Conservation (phyloP, 2,113 vertebrate species). For the Neodon shergylaensis region DNA sequence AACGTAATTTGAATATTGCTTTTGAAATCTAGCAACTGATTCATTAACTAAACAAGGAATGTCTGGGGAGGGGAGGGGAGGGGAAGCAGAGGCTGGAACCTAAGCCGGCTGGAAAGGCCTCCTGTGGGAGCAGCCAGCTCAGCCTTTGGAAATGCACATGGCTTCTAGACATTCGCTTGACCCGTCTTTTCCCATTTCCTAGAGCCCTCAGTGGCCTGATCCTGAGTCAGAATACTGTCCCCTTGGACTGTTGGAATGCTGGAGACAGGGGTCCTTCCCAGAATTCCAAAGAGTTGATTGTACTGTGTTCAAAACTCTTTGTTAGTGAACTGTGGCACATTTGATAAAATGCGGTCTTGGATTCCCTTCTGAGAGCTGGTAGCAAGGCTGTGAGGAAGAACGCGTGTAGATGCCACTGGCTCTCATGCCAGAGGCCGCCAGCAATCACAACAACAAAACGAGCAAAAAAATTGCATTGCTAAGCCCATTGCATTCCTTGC, state of each 20-base stretch:
- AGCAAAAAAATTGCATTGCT: background rate
- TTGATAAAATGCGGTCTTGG: background rate
- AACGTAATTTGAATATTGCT: background rate
- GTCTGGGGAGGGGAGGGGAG: background rate
- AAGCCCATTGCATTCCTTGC: background rate
- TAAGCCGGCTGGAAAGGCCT: background rate
- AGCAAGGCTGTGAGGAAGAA: background rate
- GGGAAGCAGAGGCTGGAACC: background rate
- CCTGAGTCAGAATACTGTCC: background rate
- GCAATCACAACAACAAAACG: background rate
- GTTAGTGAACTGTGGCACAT: background rate
- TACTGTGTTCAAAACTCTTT: background rate
- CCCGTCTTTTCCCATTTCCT: background rate
- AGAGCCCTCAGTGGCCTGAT: background rate
- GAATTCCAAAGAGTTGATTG: background rate
- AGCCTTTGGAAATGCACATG: background rate
- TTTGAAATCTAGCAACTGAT: conserved; percentile 16
- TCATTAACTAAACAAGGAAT: background rate
- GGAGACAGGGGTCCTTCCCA: background rate
- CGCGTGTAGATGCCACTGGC: background rate
- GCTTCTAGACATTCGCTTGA: background rate
- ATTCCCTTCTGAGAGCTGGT: background rate
- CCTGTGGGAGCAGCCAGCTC: background rate
- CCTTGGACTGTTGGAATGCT: background rate
- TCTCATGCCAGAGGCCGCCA: background rate